phyloP scores from a whole-genome alignment of 1,140 invertebrate genomes.

The Drosophila murphyi region DNA sequence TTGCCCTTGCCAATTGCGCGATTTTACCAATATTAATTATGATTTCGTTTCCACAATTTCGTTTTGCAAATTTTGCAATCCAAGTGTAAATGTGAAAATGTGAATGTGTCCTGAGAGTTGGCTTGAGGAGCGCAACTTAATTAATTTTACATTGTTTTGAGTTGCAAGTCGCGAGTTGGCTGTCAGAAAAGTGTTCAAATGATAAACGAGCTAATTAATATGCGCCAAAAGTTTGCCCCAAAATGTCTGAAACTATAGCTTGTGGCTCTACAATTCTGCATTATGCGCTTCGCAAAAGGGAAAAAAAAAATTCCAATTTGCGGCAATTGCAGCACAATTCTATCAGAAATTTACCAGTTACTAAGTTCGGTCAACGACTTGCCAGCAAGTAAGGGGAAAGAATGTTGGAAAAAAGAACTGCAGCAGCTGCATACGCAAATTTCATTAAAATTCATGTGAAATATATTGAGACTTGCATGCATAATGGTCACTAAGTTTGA shows the following conservation, averaged over 20 bases:
- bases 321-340: neutral
- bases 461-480: slow-evolving; percentile 81
- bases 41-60: slow-evolving; percentile 67
- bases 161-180: slow-evolving; percentile 42
- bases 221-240: slow-evolving; percentile 60
- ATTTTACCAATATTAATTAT: slow-evolving; percentile 81
- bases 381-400: slow-evolving; percentile 31
- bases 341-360: slow-evolving; percentile 9
- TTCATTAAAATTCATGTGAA: slow-evolving; percentile 82
- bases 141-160: slow-evolving; percentile 79
- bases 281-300: slow-evolving; percentile 62
- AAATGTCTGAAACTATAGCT: slow-evolving; percentile 52
- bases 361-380: slow-evolving; percentile 9
- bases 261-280: slow-evolving; percentile 70
- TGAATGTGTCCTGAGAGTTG: slow-evolving; percentile 36
- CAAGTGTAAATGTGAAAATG: neutral
- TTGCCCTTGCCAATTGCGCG: slow-evolving; percentile 73
- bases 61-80: slow-evolving; percentile 15
- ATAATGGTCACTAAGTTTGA: slow-evolving; percentile 81
- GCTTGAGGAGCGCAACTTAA: slow-evolving; percentile 73
- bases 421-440: slow-evolving; percentile 40
- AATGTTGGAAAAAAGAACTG: slow-evolving; percentile 12
- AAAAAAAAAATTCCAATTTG: slow-evolving; percentile 3
- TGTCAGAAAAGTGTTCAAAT: slow-evolving; percentile 76
- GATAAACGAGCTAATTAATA: slow-evolving; percentile 83